Evolutionary conservation across 2,113 vertebrate genomes (phyloP).

Genomic region (Lathamus discolor): DNA sequence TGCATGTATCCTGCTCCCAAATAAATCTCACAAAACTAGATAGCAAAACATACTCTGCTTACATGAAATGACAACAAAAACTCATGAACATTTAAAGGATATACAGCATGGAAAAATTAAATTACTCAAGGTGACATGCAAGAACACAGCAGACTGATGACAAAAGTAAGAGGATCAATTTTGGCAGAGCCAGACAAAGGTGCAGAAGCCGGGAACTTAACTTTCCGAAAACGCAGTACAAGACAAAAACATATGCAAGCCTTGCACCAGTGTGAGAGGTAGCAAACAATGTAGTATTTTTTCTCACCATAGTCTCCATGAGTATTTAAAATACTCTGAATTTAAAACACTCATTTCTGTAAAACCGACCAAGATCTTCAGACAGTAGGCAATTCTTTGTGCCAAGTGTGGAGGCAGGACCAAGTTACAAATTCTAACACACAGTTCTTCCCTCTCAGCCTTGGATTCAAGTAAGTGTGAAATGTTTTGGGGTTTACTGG

Average conservation of each 20-base stretch:
- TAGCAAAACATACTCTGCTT: not conserved
- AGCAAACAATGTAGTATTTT: not conserved
- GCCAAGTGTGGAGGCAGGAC: not conserved
- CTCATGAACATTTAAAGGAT: not conserved
- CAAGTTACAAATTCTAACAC: not conserved
- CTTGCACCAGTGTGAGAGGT: not conserved
- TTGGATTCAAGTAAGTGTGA: not conserved
- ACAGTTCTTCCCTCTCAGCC: not conserved
- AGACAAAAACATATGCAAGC: not conserved
- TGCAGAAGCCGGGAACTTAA: not conserved
- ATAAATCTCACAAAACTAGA: not conserved
- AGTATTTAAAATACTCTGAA: not conserved
- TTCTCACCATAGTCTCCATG: accelerated
- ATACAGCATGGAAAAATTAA: not conserved
- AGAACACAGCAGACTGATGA: not conserved
- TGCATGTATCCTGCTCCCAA: not conserved
- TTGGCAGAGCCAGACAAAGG: not conserved
- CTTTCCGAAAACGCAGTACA: not conserved
- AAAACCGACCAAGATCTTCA: not conserved
- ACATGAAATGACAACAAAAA: not conserved
- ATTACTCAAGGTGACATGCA: not conserved
- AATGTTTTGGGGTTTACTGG: accelerated
- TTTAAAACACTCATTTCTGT: not conserved
- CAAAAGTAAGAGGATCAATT: not conserved
- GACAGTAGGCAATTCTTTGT: not conserved